Evolutionary conservation across 2,113 vertebrate species (phyloP), one percentile per base, ranked within the genome.

Genomic region (Bothrops jararaca): DNA sequence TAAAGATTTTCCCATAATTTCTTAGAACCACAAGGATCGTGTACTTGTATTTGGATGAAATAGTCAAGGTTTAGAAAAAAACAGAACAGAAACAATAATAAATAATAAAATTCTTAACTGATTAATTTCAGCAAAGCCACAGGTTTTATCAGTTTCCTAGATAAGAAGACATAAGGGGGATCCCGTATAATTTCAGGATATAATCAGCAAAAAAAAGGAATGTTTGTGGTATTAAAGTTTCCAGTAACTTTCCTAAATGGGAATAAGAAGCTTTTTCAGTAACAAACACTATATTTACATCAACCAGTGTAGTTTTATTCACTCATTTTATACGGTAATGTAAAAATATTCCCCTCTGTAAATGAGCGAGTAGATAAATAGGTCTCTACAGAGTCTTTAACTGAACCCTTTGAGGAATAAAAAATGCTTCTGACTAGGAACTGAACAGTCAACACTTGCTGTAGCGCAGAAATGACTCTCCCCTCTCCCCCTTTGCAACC

Each of bases 361-460:
- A 95, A 93, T 13, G 18, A 88, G 96, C 92, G 15, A 64, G 85
- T 85, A 94, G 86, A 58, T 50, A 50, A 91, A 94, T 5, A 15
- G 89, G 39, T 92, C 92, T 90, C 8, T 0, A 26, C 86, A n/a
- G 95, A 95, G 92, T 69, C 94, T 94, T 93, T 90, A 92, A 94
- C 56, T 96, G 96, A 95, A 95, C 94, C 97, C 95, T 69, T 90
- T 85, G 95, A 91, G 95, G 95, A 93, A 80, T 95, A 96, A 95
- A 95, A 57, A 85, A 42, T 87, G 89, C 91, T 94, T 95, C 93
- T 94, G 80, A 92, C 64, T 94, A 74, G 91, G 92, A 96, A 42
- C 85, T 95, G 95, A 90, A 74, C 0, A 91, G 95, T 97, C 97
- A 95, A 96, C 96, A 95, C 54, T 90, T 95, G 86, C 45, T n/a